Evolutionary conservation across 2,888 invertebrate genomes (phyloP), one percentile per base, ranked within the genome.

Genomic region (Volucella inanis): DNA sequence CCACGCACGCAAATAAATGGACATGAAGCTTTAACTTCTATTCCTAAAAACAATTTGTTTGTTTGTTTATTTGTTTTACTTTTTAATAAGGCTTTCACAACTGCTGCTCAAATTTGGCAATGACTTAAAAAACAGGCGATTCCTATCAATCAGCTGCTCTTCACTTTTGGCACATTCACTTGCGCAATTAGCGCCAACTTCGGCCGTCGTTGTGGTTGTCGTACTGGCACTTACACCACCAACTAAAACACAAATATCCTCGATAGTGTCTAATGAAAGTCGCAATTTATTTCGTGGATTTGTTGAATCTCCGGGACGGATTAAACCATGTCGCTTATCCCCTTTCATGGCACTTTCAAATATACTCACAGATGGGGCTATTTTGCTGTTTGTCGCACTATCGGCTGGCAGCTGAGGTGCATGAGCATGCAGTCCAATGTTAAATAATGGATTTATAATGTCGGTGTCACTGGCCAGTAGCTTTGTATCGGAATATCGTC

Each of bases 81-180:
- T 93, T 90, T 93, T 93, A 88, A 94, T 93, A 89, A 94, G 93
- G 90, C 93, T 94, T 91, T 94, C 94, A 91, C 94, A 94, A 91
- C 94, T 94, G 89, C 95, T 94, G 92, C 94, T 95, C 92, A 95
- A 93, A 93, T 95, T 95, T 92, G 95, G 95, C 93, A 95, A 93
- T 89, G 94, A 94, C 90, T 94, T 94, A 89, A 94, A 94, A 88
- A 93, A 91, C 84, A 93, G 89, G 62, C 91, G 90, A 77, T 90
- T 88, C 59, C 89, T 89, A 62, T 89, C 89, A 61, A 90, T 88
- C 67, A 88, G 87, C 14, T 88, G 88, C 55, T 87, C 84, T 43
- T 83, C 87, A 70, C 65, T 87, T 79, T 72, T 79, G 83, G 71
- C 87, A 82, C 74, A 83, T 76, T 85, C 80, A 78, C 78, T 80